Conservation (phyloP, 2,888 invertebrate genomes). For the Calliphora vomitoria region DNA sequence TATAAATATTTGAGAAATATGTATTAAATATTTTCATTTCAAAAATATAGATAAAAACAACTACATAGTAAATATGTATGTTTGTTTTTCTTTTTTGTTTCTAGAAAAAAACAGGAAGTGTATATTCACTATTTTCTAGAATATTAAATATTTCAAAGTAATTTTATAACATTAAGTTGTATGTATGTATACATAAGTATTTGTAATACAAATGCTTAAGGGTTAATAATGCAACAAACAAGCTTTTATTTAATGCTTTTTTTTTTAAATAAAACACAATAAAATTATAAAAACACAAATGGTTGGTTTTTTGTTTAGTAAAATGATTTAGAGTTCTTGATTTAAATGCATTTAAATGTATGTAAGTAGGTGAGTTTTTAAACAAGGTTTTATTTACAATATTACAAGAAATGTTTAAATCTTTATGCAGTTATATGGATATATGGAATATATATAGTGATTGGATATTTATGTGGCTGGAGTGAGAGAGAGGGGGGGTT, state of each 20-base stretch:
- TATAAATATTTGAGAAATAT: slow-evolving; percentile 55
- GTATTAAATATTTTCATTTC: slow-evolving; percentile 21
- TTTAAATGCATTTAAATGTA: neutral
- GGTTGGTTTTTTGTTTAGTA: slow-evolving; percentile 25
- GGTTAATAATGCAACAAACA: slow-evolving; percentile 53
- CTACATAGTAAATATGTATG: neutral
- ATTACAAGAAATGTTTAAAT: neutral
- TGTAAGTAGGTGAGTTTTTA: neutral
- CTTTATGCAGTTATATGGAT: neutral
- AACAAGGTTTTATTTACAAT: neutral
- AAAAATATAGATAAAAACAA: neutral
- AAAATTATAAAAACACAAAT: slow-evolving; percentile 38
- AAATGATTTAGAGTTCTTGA: slow-evolving; percentile 9
- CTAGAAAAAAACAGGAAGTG: neutral
- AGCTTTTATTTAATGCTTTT: slow-evolving; percentile 18
- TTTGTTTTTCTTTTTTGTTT: neutral
- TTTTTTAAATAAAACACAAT: slow-evolving; percentile 8
- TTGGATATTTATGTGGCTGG: slow-evolving; percentile 6
- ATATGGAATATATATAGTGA: neutral
- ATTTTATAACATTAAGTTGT: slow-evolving; percentile 9
- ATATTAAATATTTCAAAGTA: neutral
- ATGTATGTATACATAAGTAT: neutral
- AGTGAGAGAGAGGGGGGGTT: neutral
- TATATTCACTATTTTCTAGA: slow-evolving; percentile 21
- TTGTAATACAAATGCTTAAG: slow-evolving; percentile 21